phyloP scores from a whole-genome alignment of 2,888 invertebrate species.

The Anarsia innoxiella region DNA sequence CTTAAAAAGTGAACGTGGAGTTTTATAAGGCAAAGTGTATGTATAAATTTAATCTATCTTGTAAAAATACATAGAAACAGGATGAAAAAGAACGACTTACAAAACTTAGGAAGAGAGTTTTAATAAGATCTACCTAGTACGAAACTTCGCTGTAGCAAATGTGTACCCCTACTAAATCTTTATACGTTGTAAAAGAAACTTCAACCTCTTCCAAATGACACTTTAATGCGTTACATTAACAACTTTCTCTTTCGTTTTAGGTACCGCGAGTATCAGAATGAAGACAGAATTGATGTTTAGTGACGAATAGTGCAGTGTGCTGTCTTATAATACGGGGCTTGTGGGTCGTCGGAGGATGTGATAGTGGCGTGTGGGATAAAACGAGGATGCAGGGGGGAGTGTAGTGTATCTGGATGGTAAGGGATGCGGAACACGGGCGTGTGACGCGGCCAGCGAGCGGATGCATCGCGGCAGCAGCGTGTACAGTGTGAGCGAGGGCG shows the following conservation, averaged over 20 bases:
- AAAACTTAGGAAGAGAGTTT: too few species aligned
- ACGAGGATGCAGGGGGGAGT: constrained; percentile 22
- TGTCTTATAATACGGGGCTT: constrained; percentile 13
- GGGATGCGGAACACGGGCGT: constrained; percentile 41
- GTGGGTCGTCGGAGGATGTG: constrained; percentile 14
- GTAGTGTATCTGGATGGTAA: constrained; percentile 13
- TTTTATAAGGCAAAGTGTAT: too few species aligned
- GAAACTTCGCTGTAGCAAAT: too few species aligned
- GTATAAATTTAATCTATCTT: too few species aligned
- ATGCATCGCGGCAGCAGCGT: constrained; percentile 70
- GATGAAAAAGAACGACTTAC: too few species aligned
- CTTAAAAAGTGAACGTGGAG: too few species aligned
- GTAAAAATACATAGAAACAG: too few species aligned
- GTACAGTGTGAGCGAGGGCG: constrained; percentile 67
- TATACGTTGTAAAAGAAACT: too few species aligned
- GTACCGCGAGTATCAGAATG: constrained; percentile 10
- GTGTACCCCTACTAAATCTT: too few species aligned
- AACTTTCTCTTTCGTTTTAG: constrained; percentile 10
- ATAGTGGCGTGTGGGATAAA: constrained; percentile 7
- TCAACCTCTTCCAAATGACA: too few species aligned
- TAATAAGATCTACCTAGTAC: too few species aligned
- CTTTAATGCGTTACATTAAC: background rate
- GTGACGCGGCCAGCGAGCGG: constrained; percentile 49
- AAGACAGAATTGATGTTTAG: constrained; percentile 7
- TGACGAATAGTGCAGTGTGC: constrained; percentile 10